A percentile compares a stretch with the other conserved stretches of the same genome.
Evolutionary conservation across 1,140 invertebrate genomes (phyloP).

Genomic region (Macrobrachium rosenbergii): DNA sequence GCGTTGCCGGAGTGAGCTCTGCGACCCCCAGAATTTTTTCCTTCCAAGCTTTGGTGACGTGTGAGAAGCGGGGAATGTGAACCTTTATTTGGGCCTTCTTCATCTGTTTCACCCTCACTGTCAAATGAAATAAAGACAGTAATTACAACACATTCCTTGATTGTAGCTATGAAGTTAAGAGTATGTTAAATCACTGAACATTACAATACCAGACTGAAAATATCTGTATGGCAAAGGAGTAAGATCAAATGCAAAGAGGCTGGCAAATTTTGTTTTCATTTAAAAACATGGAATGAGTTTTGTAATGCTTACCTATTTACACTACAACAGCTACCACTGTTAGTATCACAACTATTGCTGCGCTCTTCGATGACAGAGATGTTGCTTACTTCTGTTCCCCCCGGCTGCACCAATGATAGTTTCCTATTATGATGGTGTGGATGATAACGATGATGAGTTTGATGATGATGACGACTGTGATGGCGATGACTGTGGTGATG

Average conservation of each 20-base stretch:
- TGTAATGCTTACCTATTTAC: conserved; percentile 17
- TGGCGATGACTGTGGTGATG: conserved; percentile 16
- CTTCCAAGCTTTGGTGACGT: conserved; percentile 56
- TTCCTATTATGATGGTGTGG: conserved; percentile 49
- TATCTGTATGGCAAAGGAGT: neutral
- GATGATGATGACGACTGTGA: conserved; percentile 19
- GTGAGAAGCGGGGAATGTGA: conserved; percentile 55
- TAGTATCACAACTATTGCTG: conserved; percentile 31
- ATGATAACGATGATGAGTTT: conserved; percentile 29
- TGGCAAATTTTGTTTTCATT: neutral
- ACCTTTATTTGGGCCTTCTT: conserved; percentile 48
- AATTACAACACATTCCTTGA: too few species aligned
- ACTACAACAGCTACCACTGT: conserved; percentile 38
- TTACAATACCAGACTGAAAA: neutral
- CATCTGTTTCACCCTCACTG: conserved; percentile 56
- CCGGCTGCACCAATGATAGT: conserved; percentile 33
- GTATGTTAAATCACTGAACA: neutral
- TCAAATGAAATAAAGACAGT: neutral
- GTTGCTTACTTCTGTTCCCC: conserved; percentile 23
- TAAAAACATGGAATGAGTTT: neutral
- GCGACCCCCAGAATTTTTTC: conserved; percentile 40
- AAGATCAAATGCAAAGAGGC: neutral
- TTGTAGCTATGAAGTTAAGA: neutral
- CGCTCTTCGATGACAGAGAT: conserved; percentile 52
- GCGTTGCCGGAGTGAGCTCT: conserved; percentile 31